These are phyloP conservation scores for Thunnus albacares DNA, from an alignment of 2,797 vertebrate genomes.

Conservation along the genomic window DNA sequence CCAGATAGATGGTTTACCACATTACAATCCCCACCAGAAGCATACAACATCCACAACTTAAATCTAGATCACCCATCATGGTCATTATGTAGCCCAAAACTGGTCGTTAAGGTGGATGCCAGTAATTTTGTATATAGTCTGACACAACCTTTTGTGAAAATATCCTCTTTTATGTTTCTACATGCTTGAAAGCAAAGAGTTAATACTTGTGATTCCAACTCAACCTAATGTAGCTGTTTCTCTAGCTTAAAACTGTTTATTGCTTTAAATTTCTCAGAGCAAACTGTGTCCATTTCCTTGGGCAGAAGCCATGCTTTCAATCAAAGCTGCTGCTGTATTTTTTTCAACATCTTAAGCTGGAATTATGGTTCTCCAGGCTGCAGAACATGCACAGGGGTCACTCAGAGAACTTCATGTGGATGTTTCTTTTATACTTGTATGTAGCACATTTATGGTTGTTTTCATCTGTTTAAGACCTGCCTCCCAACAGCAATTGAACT, in stretches of 20 bases:
- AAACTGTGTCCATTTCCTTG: conserved; percentile 3
- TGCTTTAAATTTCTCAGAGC: background rate
- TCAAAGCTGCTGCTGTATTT: background rate
- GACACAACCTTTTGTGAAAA: conserved; percentile 20
- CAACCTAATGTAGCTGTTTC: background rate
- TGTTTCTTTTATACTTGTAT: too few relatives aligned
- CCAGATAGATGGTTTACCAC: conserved; percentile 15
- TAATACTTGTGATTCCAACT: conserved; percentile 19
- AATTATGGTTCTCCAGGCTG: too few relatives aligned
- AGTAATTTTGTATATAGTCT: conserved; percentile 16
- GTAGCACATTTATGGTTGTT: too few relatives aligned
- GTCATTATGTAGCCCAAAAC: conserved; percentile 7
- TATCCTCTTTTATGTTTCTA: conserved; percentile 20
- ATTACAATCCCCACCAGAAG: conserved; percentile 3
- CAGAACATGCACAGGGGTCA: too few relatives aligned
- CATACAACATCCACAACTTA: conserved; percentile 1
- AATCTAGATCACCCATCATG: background rate
- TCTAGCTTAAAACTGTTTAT: background rate
- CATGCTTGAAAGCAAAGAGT: background rate
- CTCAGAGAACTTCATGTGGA: too few relatives aligned
- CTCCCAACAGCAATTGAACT: too few relatives aligned
- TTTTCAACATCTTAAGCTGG: background rate
- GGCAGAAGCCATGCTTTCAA: background rate
- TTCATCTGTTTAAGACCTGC: too few relatives aligned
- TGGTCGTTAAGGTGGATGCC: conserved; percentile 10